Percentiles rank a stretch among this genome's conserved stretches.
phyloP scores from a whole-genome alignment of 2,888 invertebrate species.

The Rhopalosiphum nymphaeae region DNA sequence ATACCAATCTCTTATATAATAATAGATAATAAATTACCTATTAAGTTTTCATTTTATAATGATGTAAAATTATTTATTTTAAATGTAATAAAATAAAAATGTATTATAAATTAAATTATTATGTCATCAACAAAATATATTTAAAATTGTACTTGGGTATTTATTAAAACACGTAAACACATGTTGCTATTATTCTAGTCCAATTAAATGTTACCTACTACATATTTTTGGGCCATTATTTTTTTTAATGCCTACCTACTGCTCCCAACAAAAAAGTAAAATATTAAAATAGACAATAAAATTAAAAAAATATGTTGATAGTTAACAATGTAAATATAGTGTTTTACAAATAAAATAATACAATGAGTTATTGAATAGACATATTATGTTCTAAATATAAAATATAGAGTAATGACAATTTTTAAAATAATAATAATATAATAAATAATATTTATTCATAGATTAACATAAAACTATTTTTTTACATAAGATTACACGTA shows the following conservation, averaged over 20 bases:
- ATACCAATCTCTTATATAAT: not conserved
- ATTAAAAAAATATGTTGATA: not conserved
- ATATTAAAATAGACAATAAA: not conserved
- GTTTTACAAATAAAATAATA: not conserved
- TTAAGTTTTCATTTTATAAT: not conserved
- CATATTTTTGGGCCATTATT: not conserved
- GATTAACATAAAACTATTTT: not conserved
- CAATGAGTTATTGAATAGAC: not conserved
- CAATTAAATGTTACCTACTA: not conserved
- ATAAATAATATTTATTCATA: too few species aligned
- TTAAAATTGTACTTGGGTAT: not conserved
- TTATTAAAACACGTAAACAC: not conserved
- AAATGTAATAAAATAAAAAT: not conserved
- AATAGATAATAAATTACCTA: not conserved
- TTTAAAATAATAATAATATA: not conserved
- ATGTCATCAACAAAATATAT: not conserved
- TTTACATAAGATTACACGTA: not conserved
- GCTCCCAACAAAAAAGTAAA: not conserved
- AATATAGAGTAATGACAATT: not conserved
- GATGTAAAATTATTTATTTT: not conserved
- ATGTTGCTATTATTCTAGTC: not conserved
- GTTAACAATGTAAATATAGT: not conserved
- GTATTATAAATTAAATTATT: not conserved
- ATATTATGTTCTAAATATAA: not conserved
- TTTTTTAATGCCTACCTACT: not conserved